Base-by-base conservation (phyloP, 2,888 invertebrate species). In the Aleiodes testaceus region DNA sequence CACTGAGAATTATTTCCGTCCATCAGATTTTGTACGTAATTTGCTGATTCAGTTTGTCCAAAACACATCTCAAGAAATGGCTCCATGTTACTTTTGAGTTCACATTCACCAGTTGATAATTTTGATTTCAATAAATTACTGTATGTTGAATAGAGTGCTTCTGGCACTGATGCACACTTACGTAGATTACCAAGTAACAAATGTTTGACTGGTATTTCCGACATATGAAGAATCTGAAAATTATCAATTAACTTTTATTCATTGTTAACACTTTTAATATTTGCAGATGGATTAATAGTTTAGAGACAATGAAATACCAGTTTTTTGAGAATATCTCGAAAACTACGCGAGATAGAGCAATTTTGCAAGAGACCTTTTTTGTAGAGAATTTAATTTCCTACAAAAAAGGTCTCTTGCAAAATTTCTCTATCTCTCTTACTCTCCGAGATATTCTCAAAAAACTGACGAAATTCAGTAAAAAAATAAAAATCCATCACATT, bases 181-280 rank as follows among this genome's bases (percentile, higher is more conserved):
- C 66, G 66, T 26, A 81, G 68, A 70, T 80, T 79, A 69, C 75
- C 78, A 42, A 81, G 61, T 12, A 80, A 53, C 44, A 76, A 74
- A 68, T 77, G 75, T 66, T 78, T 79, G 49, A 73, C 42, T 36
- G 79, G 72, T 59, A 77, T 70, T 68, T 78, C 75, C 67, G 79
- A 75, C 80, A 79, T 82, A 74, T 76, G 75, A 80, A 78, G 65
- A 59, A 81, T 79, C 82, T 82, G 66, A 44, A n/a, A 75, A 69
- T 69, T 42, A 50, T 30, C 67, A 45, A 52, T 63, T 36, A 45
- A 47, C 18, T 44, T 11, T 55, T 26, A n/a, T 67, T 55, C 61
- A n/a, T 63, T 22, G 5, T 63, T 14, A n/a, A 45, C 42, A 16
- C 14, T 16, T n/a, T 16, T 2, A 47, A 47, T 14, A n/a, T 47